These are phyloP conservation scores for Drosophila murphyi DNA, from an alignment of 1,140 invertebrate species.

Conservation along the genomic window DNA sequence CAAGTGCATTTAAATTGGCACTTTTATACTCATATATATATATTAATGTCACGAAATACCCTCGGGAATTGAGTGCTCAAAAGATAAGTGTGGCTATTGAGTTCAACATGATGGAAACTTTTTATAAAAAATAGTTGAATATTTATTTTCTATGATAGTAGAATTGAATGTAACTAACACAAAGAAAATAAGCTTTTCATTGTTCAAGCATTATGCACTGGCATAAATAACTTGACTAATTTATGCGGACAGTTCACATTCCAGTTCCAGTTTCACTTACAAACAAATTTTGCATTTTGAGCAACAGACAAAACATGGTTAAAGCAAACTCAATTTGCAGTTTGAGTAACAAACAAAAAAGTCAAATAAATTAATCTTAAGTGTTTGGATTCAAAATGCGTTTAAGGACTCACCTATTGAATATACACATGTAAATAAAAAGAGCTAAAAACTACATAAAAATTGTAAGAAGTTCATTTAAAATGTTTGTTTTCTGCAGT, in stretches of 20 bases:
- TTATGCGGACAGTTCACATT: background rate
- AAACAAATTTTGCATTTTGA: background rate
- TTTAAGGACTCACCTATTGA: background rate
- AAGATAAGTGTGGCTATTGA: background rate
- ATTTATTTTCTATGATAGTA: no score
- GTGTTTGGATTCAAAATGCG: background rate
- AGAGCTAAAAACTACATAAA: conserved; percentile 1
- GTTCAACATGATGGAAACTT: background rate
- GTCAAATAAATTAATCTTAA: background rate
- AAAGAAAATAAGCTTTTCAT: background rate
- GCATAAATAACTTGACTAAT: background rate
- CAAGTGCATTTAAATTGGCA: conserved; percentile 31
- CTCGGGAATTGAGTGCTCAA: background rate
- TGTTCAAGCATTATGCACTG: background rate
- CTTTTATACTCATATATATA: background rate
- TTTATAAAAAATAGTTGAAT: background rate
- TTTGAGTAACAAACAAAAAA: background rate
- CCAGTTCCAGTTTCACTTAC: background rate
- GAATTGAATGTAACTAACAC: no score
- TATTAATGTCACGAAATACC: background rate
- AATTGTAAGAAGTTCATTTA: conserved; percentile 4
- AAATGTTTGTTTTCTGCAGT: background rate
- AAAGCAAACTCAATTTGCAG: background rate
- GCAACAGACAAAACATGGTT: background rate
- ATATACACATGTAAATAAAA: conserved; percentile 8